Conservation (phyloP, 37 sponge, comb jelly and placozoan species). For the Eunapius fragilis region DNA sequence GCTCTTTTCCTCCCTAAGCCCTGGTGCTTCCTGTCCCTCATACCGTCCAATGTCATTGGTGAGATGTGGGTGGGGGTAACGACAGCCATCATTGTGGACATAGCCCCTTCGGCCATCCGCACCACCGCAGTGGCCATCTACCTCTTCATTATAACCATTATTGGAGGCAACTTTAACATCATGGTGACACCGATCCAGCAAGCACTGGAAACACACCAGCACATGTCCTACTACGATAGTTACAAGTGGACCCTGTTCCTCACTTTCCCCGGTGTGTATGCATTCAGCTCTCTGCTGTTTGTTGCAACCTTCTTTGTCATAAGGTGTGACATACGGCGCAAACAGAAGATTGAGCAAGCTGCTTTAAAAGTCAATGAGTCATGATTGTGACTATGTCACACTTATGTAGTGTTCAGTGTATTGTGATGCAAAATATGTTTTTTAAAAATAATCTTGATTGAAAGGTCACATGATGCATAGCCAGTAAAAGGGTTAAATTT, state of each 20-base stretch:
- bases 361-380: too few relatives aligned
- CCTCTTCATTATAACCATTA: slow-evolving; percentile 81
- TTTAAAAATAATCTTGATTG: too few relatives aligned
- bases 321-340: slow-evolving; percentile 42
- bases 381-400: too few relatives aligned
- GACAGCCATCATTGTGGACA: slow-evolving; percentile 74
- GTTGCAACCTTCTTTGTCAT: slow-evolving; percentile 57
- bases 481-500: too few relatives aligned
- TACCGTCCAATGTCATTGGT: slow-evolving; percentile 76
- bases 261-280: slow-evolving; percentile 73
- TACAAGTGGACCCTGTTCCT: slow-evolving; percentile 47
- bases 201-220: slow-evolving; percentile 1
- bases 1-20: slow-evolving; percentile 73
- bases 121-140: slow-evolving; percentile 65
- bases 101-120: slow-evolving; percentile 46
- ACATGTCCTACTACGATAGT: neutral
- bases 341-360: slow-evolving; percentile 12
- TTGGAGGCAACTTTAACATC: slow-evolving; percentile 80
- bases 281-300: slow-evolving; percentile 67
- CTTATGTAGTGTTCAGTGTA: too few relatives aligned
- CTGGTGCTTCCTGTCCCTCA: slow-evolving; percentile 71
- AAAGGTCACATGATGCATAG: too few relatives aligned
- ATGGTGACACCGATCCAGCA: slow-evolving; percentile 53
- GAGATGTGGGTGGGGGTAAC: slow-evolving; percentile 92
- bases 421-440: too few relatives aligned